Evolutionary conservation across 1,140 invertebrate species (phyloP), one percentile per base, ranked within the genome.

Genomic region (Myzus persicae): DNA sequence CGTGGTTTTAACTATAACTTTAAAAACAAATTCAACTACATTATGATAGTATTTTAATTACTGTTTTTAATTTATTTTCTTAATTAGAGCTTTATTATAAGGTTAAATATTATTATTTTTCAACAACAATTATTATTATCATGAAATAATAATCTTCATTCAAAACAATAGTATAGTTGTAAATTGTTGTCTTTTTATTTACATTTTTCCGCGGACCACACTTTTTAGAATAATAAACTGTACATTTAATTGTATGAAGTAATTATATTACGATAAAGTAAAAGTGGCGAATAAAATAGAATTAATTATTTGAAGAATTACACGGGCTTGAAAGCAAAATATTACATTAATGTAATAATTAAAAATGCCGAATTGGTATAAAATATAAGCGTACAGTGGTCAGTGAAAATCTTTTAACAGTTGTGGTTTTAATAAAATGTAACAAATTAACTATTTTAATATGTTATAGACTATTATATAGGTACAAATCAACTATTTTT

Each of bases 61-160:
- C 14, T 31, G 59, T n/a, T n/a, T 76, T 76, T 18, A 76, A 76
- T 76, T 76, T 76, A 76, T 76, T 76, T 76, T 76, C 5, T 5
- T 36, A 76, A 76, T 76, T 76, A 76, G 14, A 18, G 2, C 59
- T 76, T 76, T 76, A 76, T 76, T n/a, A 76, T n/a, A 18, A 76
- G 36, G 59, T 76, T 76, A 76, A 76, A n/a, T 76, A 36, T 76
- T 76, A 67, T n/a, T 76, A n/a, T 76, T 76, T 76, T 76, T n/a
- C n/a, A 76, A 76, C 59, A 76, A 76, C 8, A 59, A 31, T 59
- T 59, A 31, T 76, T n/a, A 76, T n/a, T 76, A n/a, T 59, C 54
- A 67, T n/a, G 14, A 76, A 76, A 76, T 76, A n/a, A 76, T 76
- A n/a, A 76, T n/a, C 31, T 67, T 18, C 31, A 67, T 67, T 67